These are phyloP conservation scores for Drosophila rellima DNA, from an alignment of 2,888 invertebrate genomes.

Conservation along the genomic window DNA sequence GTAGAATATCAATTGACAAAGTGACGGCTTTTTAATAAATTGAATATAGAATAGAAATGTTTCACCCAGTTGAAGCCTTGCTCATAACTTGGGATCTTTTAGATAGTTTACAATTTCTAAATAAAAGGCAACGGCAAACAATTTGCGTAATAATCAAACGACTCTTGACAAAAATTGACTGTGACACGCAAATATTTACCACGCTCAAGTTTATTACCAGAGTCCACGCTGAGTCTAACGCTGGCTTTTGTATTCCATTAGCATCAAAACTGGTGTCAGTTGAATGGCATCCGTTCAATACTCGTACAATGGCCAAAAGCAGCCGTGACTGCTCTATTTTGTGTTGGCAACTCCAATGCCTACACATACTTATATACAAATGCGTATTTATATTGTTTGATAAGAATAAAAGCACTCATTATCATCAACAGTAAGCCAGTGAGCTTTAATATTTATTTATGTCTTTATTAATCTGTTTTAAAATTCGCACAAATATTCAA, in stretches of 20 bases:
- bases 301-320: constrained; percentile 14
- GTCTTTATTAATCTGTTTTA: constrained; percentile 18
- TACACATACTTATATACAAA: neutral
- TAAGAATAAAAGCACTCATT: constrained; percentile 34
- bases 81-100: neutral
- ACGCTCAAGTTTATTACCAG: constrained; percentile 21
- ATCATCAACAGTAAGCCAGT: constrained; percentile 32
- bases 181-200: constrained; percentile 54
- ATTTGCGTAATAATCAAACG: constrained; percentile 37
- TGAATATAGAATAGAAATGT: neutral
- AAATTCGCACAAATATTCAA: constrained; percentile 3
- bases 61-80: neutral
- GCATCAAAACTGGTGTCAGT: constrained; percentile 69
- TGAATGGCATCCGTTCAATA: constrained; percentile 31
- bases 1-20: no score
- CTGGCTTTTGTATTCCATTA: constrained; percentile 75
- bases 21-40: neutral
- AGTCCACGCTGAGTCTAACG: constrained; percentile 17
- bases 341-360: constrained; percentile 14
- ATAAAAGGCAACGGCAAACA: constrained; percentile 19
- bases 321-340: constrained; percentile 19
- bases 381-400: constrained; percentile 14
- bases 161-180: constrained; percentile 39
- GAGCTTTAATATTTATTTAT: constrained; percentile 2
- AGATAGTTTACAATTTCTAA: constrained; percentile 3